phyloP scores from a whole-genome alignment of 2,888 invertebrate species.

The Acronicta alni region DNA sequence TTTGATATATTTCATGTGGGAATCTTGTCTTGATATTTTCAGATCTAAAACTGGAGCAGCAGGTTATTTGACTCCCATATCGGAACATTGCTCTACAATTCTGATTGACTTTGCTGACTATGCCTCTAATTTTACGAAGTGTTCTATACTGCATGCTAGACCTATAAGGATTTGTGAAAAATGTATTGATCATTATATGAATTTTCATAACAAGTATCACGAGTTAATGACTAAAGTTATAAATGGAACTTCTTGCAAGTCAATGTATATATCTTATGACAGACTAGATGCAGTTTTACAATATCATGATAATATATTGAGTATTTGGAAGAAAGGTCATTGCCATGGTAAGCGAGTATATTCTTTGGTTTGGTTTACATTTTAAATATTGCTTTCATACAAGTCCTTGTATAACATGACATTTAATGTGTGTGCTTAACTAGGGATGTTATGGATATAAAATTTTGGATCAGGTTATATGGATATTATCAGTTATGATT shows the following conservation, averaged over 20 bases:
- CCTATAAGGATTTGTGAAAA: constrained; percentile 90
- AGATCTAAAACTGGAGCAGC: constrained; percentile 57
- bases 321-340: constrained; percentile 90
- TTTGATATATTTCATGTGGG: no score
- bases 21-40: constrained; percentile 37
- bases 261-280: constrained; percentile 90
- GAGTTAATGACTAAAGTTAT: constrained; percentile 80
- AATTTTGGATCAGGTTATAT: no score
- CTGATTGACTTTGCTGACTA: constrained; percentile 85
- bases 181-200: constrained; percentile 88
- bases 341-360: constrained; percentile 90
- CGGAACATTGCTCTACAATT: constrained; percentile 69
- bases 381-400: neutral
- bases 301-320: constrained; percentile 86
- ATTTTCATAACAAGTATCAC: constrained; percentile 84
- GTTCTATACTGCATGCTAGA: constrained; percentile 89
- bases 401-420: no score
- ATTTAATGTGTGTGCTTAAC: no score
- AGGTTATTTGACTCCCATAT: constrained; percentile 55
- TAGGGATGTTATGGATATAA: no score
- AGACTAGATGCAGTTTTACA: constrained; percentile 90
- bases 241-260: constrained; percentile 89
- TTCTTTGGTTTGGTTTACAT: neutral
- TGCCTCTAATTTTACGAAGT: constrained; percentile 89
- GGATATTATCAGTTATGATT: no score